Percentiles rank a stretch among this genome's conserved stretches.
These are phyloP conservation scores for Ptyas mucosa DNA, from an alignment of 2,113 vertebrate genomes.

Conservation along the genomic window DNA sequence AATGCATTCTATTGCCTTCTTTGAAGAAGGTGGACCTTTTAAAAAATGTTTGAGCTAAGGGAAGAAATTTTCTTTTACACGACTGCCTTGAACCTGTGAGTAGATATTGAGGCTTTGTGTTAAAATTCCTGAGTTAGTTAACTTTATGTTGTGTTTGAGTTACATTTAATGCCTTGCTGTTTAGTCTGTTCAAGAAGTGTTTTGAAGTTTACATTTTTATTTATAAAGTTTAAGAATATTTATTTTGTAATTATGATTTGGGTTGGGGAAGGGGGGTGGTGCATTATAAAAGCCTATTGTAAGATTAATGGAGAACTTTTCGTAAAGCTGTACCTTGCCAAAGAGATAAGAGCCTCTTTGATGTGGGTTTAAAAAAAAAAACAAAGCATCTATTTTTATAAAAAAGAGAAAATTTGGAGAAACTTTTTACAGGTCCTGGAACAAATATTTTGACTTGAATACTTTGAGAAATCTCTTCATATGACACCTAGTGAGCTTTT, in stretches of 20 bases:
- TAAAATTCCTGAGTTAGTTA: slow-evolving; percentile 54
- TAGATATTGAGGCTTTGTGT: slow-evolving; percentile 83
- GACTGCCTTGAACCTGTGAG: slow-evolving; percentile 80
- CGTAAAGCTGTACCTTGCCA: slow-evolving; percentile 99
- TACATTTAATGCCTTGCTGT: slow-evolving; percentile 73
- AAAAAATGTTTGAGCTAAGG: slow-evolving; percentile 84
- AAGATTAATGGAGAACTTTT: slow-evolving; percentile 93
- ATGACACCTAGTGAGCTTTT: slow-evolving; percentile 99
- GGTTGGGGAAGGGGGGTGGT: slow-evolving; percentile 85
- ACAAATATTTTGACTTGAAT: slow-evolving; percentile 99
- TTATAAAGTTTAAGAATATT: slow-evolving; percentile 79
- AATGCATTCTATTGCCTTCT: slow-evolving; percentile 86
- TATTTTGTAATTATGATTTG: slow-evolving; percentile 83
- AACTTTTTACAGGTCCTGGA: slow-evolving; percentile 99
- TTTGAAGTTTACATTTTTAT: slow-evolving; percentile 81
- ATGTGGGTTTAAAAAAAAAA: slow-evolving; percentile 91
- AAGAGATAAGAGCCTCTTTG: slow-evolving; percentile 99
- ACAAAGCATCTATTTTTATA: slow-evolving; percentile 99
- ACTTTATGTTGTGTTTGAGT: slow-evolving; percentile 68
- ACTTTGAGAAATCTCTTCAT: slow-evolving; percentile 99
- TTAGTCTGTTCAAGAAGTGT: slow-evolving; percentile 70
- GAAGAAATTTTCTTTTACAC: slow-evolving; percentile 77
- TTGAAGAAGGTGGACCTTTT: slow-evolving; percentile 84
- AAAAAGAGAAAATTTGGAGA: slow-evolving; percentile 92
- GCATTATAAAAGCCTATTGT: slow-evolving; percentile 93